Percentiles rank a stretch among this genome's conserved stretches.
Conservation (phyloP, 2,888 invertebrate species). For the Caenorhabditis angaria region DNA sequence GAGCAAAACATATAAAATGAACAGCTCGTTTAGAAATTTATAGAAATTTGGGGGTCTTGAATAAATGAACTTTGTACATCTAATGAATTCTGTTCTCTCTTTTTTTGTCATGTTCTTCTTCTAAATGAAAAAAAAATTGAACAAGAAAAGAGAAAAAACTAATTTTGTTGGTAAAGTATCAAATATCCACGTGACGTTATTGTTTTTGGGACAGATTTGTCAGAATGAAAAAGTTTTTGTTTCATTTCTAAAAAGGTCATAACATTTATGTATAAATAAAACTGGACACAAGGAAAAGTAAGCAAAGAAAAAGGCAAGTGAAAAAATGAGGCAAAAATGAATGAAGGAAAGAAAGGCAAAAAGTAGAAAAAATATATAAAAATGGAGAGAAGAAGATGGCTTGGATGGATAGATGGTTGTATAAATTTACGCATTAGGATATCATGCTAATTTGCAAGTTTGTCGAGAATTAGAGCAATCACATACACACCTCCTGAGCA, state of each 20-base stretch:
- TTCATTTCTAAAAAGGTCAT: no score
- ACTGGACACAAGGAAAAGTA: no score
- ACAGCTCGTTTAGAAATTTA: constrained; percentile 1
- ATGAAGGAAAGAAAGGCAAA: not conserved
- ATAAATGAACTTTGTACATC: not conserved
- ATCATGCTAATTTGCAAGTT: constrained; percentile 2
- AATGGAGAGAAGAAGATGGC: not conserved
- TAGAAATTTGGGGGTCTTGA: not conserved
- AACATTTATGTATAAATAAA: no score
- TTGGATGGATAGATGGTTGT: not conserved
- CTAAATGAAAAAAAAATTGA: not conserved
- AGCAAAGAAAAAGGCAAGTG: no score
- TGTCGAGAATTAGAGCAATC: constrained; percentile 4
- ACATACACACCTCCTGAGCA: constrained; percentile 4
- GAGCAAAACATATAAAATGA: no score
- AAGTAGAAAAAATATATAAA: constrained; percentile 1
- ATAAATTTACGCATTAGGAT: constrained; percentile 4
- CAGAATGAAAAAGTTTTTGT: no score
- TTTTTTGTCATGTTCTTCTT: not conserved
- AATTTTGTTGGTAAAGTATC: no score
- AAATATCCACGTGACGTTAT: no score
- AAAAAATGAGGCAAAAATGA: no score
- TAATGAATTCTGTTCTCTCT: not conserved
- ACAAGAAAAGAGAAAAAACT: no score
- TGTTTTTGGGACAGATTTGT: no score